Evolutionary conservation across 2,888 invertebrate genomes (phyloP), one percentile per base, ranked within the genome.

Genomic region (Nebria brevicollis): DNA sequence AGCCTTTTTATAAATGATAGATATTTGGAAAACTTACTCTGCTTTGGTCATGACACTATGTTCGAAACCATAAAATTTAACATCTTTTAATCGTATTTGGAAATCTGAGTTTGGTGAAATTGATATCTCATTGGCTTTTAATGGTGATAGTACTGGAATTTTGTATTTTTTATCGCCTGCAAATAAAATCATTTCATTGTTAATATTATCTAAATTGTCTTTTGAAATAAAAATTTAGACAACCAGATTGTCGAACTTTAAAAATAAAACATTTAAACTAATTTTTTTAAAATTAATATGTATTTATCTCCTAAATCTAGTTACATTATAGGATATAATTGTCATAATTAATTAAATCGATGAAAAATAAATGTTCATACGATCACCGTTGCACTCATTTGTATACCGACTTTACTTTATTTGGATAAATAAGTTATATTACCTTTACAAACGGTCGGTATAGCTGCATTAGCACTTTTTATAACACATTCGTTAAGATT

Each of bases 131-230:
- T 86, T 85, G 34, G 85, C 72, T 68, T 82, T 83, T 13, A 88
- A 82, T 1, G 88, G 88, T 0, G 80, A 26, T 82, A 88, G 72
- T 20, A 82, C 84, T 11, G 88, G 87, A 42, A 87, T 83, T 77
- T 86, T 85, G 64, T 85, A 85, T 77, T 84, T 82, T 64, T 83
- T 85, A 77, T 88, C 87, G 41, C 88, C 88, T 34, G 34, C 34
- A 34, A 34, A 34, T 34, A 2, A 34, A 4, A 4, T 34, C 34
- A 2, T 34, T 34, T 4, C 34, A 34, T 34, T 4, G 34, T 34
- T 34, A 34, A 34, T 34, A 34, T 34, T 34, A 1, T 5, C 34
- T 34, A 34, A 34, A 34, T 34, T 5, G 4, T 34, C 34, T 34
- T 34, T 34, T 34, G 20, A 20, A 20, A 1, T 20, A 20, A 20